These are phyloP conservation scores for Lipophrys pholis DNA, from an alignment of 2,113 vertebrate species.

Conservation along the genomic window DNA sequence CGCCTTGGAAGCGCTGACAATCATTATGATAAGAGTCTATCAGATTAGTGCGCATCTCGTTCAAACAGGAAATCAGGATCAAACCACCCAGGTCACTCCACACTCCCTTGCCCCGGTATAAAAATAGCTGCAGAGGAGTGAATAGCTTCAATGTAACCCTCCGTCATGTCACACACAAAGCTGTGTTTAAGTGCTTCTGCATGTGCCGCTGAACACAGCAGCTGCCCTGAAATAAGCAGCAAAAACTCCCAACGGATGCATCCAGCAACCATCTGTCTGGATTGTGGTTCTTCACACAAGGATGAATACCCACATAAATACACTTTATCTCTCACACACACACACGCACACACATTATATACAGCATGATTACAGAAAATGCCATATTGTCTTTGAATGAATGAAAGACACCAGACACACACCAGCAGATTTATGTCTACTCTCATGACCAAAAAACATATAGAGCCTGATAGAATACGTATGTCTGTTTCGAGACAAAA, in stretches of 20 bases:
- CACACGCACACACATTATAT: too few relatives aligned
- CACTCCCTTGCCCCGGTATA: slow-evolving; percentile 30
- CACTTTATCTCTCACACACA: neutral
- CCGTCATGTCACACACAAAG: slow-evolving; percentile 48
- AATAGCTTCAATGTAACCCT: slow-evolving; percentile 38
- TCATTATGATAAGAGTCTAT: slow-evolving; percentile 40
- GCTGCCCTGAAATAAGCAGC: slow-evolving; percentile 51
- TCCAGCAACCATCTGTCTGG: slow-evolving; percentile 60
- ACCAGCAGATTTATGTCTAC: too few relatives aligned
- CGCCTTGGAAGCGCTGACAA: slow-evolving; percentile 24
- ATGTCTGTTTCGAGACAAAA: too few relatives aligned
- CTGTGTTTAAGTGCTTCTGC: slow-evolving; percentile 53
- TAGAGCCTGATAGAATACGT: too few relatives aligned
- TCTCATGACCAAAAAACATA: too few relatives aligned
- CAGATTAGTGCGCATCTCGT: slow-evolving; percentile 50
- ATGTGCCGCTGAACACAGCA: slow-evolving; percentile 43
- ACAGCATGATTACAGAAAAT: too few relatives aligned
- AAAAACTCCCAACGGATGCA: slow-evolving; percentile 16
- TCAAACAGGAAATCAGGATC: slow-evolving; percentile 62
- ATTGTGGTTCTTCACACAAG: slow-evolving; percentile 52
- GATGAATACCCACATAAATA: slow-evolving; percentile 25
- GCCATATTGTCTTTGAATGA: too few relatives aligned
- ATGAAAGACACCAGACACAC: too few relatives aligned
- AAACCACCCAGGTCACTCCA: slow-evolving; percentile 41
- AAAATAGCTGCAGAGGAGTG: slow-evolving; percentile 68